Evolutionary conservation across 2,113 vertebrate genomes (phyloP), one percentile per base, ranked within the genome.

Genomic region (Gobiocypris rarus): DNA sequence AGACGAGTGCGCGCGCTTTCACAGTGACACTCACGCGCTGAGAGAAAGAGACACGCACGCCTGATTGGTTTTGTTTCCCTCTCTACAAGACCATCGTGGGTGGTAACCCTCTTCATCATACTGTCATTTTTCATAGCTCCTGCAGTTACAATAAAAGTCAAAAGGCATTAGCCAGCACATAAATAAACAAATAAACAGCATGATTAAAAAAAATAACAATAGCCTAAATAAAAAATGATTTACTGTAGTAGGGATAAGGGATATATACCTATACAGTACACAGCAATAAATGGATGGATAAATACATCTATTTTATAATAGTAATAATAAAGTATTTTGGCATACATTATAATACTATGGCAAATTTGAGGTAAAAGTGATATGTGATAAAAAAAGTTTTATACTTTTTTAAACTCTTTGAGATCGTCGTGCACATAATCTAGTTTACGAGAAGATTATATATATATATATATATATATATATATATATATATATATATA

Each of bases 1-100:
- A 74, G 15, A 75, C 43, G 52, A 52, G n/a, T 50, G 77, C 24
- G 76, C 76, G 56, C 76, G n/a, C 76, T 67, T 50, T n/a, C 13
- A 78, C 54, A 26, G 41, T 26, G 22, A n/a, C 22, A 41, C 34
- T 59, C 34, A 43, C 45, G 52, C 52, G 75, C 31, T 56, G 74
- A 56, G 28, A 56, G 31, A 41, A 38, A n/a, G 9, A 58, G 17
- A 43, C n/a, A n/a, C 31, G 7, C 54, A 14, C n/a, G 4, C n/a
- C 24, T 52, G 24, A 75, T 75, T 75, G 71, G 71, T 52, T 75
- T 45, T 48, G 41, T 65, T 43, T 4, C 1, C 41, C 26, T 10
- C 76, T 1, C 54, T 61, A 34, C 19, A 34, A 7, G 1, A 48
- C 8, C 31, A 10, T 48, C 8, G 24, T 50, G 26, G 15, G n/a